Percentiles rank a stretch among this genome's conserved stretches.
Evolutionary conservation across 2,113 vertebrate species (phyloP).

Genomic region (Strix aluco): DNA sequence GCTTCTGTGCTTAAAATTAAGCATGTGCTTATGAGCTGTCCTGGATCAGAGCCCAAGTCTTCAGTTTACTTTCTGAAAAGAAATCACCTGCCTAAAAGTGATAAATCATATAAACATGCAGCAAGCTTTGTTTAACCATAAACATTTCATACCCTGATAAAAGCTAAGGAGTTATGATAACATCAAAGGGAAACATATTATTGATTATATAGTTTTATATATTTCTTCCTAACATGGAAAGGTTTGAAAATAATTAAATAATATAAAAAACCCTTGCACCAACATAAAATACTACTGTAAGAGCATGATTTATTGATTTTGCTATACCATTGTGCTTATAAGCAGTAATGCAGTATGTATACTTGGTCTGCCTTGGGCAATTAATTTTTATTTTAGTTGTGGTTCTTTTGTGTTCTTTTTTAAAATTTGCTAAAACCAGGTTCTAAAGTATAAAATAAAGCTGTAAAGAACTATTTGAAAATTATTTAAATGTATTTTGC

Average conservation of each 20-base stretch:
- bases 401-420: not conserved
- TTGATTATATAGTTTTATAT: constrained; percentile 17
- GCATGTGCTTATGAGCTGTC: not conserved
- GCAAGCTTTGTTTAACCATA: constrained; percentile 12
- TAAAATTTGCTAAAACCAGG: not conserved
- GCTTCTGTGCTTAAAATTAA: not conserved
- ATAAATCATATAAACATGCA: constrained; percentile 40
- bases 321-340: not conserved
- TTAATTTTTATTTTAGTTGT: not conserved
- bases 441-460: not conserved
- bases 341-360: not conserved
- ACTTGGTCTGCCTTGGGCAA: not conserved
- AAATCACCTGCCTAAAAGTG: constrained; percentile 27
- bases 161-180: not conserved
- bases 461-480: not conserved
- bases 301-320: constrained; percentile 16
- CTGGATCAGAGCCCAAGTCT: not conserved
- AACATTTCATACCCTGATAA: not conserved
- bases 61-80: not conserved
- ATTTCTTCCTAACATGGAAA: constrained; percentile 20
- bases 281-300: not conserved
- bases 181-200: constrained; percentile 8
- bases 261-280: not conserved
- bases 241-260: not conserved
- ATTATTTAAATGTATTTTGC: not conserved